phyloP scores from a whole-genome alignment of 1,140 invertebrate species.

The Plectrocnemia conspersa region DNA sequence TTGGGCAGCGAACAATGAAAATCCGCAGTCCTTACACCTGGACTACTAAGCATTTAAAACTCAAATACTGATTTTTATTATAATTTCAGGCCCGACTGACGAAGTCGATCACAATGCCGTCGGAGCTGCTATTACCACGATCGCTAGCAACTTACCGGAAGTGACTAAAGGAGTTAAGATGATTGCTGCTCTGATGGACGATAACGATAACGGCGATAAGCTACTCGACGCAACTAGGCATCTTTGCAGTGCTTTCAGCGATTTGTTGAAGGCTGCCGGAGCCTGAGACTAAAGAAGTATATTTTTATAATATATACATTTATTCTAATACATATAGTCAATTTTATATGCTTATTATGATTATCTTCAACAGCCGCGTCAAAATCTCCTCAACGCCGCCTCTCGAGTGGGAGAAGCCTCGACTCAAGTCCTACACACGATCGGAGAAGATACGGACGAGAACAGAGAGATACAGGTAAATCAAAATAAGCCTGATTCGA shows the following conservation, averaged over 20 bases:
- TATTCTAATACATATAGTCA: slow-evolving; percentile 1
- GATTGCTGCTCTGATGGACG: slow-evolving; percentile 92
- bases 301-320: background rate
- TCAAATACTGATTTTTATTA: too few relatives aligned
- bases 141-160: slow-evolving; percentile 92
- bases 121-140: slow-evolving; percentile 94
- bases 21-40: too few relatives aligned
- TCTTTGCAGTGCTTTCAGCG: slow-evolving; percentile 90
- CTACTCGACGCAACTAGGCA: slow-evolving; percentile 88
- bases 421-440: slow-evolving; percentile 87
- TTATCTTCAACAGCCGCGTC: slow-evolving; percentile 63
- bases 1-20: too few relatives aligned
- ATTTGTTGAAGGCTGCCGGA: slow-evolving; percentile 91
- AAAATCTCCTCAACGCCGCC: slow-evolving; percentile 90
- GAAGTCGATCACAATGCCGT: slow-evolving; percentile 92
- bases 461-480: slow-evolving; percentile 67
- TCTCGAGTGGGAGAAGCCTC: slow-evolving; percentile 94
- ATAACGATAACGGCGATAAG: slow-evolving; percentile 71
- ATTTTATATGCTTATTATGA: slow-evolving; percentile 17
- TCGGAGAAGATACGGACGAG: slow-evolving; percentile 83
- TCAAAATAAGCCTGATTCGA: too few relatives aligned
- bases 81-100: slow-evolving; percentile 61
- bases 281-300: slow-evolving; percentile 84
- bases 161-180: slow-evolving; percentile 92
- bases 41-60: too few relatives aligned